Evolutionary conservation across 2,797 vertebrate species (phyloP), one percentile per base, ranked within the genome.

Genomic region (Myotis findleyi): DNA sequence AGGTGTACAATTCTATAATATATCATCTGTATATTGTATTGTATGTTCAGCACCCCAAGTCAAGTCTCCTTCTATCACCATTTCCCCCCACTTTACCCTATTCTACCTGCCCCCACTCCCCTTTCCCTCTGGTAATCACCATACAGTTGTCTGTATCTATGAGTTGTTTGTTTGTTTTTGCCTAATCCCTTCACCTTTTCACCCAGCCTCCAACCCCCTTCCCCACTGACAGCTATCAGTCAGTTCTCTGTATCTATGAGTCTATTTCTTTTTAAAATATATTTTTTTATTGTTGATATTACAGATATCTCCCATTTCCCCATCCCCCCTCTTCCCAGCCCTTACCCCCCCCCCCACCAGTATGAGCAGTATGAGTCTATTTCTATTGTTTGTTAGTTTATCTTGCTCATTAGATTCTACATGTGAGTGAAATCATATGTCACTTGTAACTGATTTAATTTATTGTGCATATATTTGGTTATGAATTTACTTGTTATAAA

Each of bases 401-500:
- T 68, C n/a, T 77, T 53, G 73, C 6, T 76, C 18, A 76, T 76
- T 76, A 76, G 47, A 76, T 33, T 76, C 30, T 12, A 51, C 73
- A 23, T 51, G 20, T 51, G n/a, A 51, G 18, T 33, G 47, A 51
- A 51, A 51, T 51, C 73, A 13, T 41, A 71, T 49, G 73, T n/a
- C 44, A 21, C 47, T 76, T 53, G 20, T 13, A 53, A 33, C 25
- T 53, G 33, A 30, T 93, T 72, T 82, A 18, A 16, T 69, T 57
- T 77, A 55, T 49, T 64, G 25, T 75, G 41, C 30, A 87, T 27
- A 14, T 47, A 10, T 84, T 94, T 91, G 79, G 47, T 62, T 93
- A 93, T 10, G 33, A 38, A 64, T 79, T 95, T 88, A 41, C 47
- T 87, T 95, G 41, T 64, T 59, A 5, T 77, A 49, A 95, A 62